Evolutionary conservation across 2,797 vertebrate species (phyloP), one percentile per base, ranked within the genome.

Genomic region (Mallotus villosus): DNA sequence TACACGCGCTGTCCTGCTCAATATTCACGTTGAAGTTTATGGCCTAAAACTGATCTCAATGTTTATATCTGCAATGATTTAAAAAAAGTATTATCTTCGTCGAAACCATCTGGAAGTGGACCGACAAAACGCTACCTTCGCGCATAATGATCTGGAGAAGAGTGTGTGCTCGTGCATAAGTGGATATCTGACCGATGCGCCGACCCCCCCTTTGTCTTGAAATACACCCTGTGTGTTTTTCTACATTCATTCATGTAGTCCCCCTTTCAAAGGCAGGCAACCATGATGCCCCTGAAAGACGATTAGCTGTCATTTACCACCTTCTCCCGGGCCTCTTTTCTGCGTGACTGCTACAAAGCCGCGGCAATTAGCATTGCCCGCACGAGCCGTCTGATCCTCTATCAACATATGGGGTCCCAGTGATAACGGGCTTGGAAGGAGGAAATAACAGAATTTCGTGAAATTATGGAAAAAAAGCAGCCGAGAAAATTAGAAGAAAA

Each of bases 311-410:
- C 90, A 91, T 93, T 92, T 93, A 88, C 88, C 93, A 91, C 73
- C 86, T 87, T 86, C 87, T 84, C 86, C 64, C n/a, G n/a, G 93
- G 93, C 88, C 88, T 80, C 88, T 79, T 86, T 90, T 86, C 90
- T 90, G 90, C 95, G 94, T 96, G 94, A 93, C 94, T 92, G 88
- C 88, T 84, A 88, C 90, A 88, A 74, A 91, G 86, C 92, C 84
- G 88, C 86, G 85, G 89, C 93, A 92, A 95, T 96, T 96, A 96
- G 90, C 75, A 64, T 74, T 74, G 91, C 90, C 89, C 75, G 81
- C 86, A 90, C 86, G 79, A 87, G 82, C 82, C 87, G 91, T 90
- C 91, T 89, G 92, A 93, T 90, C 91, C 24, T 91, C 88, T 83
- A 82, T 82, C 75, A 91, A 91, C 92, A 94, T 92, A 92, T 93